These are phyloP conservation scores for Natator depressus DNA, from an alignment of 2,113 vertebrate species.

Conservation along the genomic window DNA sequence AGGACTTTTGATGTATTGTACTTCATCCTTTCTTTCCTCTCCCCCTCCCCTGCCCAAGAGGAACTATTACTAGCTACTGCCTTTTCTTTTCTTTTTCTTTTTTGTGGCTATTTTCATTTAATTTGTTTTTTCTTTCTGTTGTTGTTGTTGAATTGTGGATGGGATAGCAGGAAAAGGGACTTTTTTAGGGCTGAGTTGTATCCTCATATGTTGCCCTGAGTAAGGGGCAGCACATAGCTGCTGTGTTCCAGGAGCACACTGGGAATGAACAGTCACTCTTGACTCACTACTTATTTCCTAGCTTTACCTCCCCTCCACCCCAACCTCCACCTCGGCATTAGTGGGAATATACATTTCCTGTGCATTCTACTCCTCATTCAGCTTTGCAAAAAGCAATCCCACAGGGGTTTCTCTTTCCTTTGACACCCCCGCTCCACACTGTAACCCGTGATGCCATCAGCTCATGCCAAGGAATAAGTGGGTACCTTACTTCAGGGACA, in stretches of 20 bases:
- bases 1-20: background rate
- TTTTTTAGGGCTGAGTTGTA: background rate
- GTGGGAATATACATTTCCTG: background rate
- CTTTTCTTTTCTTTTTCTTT: background rate
- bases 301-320: background rate
- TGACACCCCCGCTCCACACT: background rate
- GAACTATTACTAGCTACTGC: background rate
- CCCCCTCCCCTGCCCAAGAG: too few species aligned
- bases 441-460: constrained; percentile 4
- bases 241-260: background rate
- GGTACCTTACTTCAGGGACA: background rate
- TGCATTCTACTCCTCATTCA: background rate
- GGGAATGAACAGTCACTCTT: background rate
- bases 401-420: background rate
- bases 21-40: background rate
- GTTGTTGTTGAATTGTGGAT: background rate
- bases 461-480: background rate
- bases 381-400: background rate
- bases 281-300: background rate
- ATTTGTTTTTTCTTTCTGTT: background rate
- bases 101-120: background rate
- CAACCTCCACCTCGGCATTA: background rate
- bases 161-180: background rate
- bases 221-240: background rate
- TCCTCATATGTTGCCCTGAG: background rate